phyloP scores from a whole-genome alignment of 1,140 invertebrate species.

The Pseudomyrmex pallidus region DNA sequence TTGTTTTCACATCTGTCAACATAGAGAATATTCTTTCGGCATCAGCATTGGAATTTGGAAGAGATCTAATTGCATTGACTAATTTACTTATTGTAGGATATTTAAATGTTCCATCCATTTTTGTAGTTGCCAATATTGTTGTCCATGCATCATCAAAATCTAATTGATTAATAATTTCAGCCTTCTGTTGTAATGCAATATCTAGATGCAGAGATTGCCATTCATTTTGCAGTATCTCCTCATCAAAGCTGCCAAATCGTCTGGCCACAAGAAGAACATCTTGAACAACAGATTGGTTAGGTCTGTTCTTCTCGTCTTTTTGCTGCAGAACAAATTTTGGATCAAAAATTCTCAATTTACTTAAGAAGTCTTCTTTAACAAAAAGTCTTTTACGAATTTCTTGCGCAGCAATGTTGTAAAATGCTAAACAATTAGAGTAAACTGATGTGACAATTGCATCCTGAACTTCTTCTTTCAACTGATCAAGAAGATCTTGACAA shows the following conservation, averaged over 20 bases:
- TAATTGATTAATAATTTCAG: not conserved
- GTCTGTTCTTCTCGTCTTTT: not conserved
- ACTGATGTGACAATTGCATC: not conserved
- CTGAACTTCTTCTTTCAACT: not conserved
- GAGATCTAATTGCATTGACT: not conserved
- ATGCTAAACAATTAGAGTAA: not conserved
- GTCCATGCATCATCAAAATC: not conserved
- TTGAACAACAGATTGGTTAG: not conserved
- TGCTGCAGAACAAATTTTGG: not conserved
- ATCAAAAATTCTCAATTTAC: slow-evolving; percentile 2
- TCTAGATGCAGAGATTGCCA: not conserved
- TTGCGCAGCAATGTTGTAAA: not conserved
- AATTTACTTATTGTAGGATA: not conserved
- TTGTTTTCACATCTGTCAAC: not conserved
- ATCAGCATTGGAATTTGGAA: not conserved
- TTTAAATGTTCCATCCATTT: not conserved
- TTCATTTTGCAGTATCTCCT: not conserved
- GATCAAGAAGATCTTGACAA: slow-evolving; percentile 7
- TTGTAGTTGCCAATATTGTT: slow-evolving; percentile 11
- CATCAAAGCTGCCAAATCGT: slow-evolving; percentile 5
- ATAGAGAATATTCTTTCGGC: slow-evolving; percentile 6
- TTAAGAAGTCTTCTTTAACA: not conserved
- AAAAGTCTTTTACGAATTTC: slow-evolving; percentile 10
- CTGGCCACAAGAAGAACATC: not conserved
- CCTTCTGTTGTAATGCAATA: not conserved